Evolutionary conservation across 2,797 vertebrate genomes (phyloP).

Genomic region (Choloepus didactylus): DNA sequence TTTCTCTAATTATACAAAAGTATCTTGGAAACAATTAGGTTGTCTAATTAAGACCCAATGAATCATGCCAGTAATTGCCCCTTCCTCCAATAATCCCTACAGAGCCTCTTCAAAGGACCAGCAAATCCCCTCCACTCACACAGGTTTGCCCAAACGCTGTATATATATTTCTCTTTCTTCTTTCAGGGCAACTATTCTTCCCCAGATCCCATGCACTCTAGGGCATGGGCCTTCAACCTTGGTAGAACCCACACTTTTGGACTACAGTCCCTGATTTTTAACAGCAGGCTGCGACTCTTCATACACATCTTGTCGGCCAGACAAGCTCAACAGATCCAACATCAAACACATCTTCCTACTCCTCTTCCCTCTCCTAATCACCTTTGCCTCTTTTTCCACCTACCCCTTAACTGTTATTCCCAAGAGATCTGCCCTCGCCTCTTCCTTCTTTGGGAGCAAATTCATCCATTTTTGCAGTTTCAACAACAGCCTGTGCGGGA

Average conservation of each 20-base stretch:
- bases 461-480: background rate
- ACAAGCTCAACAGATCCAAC: background rate
- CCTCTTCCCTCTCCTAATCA: background rate
- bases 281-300: background rate
- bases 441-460: background rate
- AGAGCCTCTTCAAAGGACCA: background rate
- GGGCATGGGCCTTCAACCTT: background rate
- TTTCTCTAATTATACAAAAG: background rate
- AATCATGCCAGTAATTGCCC: background rate
- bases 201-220: too few relatives aligned
- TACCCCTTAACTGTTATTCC: background rate
- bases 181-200: background rate
- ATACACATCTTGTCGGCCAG: background rate
- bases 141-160: background rate
- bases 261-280: background rate
- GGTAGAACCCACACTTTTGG: background rate
- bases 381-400: constrained; percentile 2
- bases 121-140: background rate
- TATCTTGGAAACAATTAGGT: background rate
- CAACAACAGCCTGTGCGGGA: background rate
- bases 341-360: background rate
- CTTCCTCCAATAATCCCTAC: background rate
- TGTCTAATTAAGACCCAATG: background rate
- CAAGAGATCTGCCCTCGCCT: background rate
- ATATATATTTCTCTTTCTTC: background rate